These are phyloP conservation scores for Rhadina sibilatrix DNA, from an alignment of 2,113 vertebrate genomes.

Conservation along the genomic window DNA sequence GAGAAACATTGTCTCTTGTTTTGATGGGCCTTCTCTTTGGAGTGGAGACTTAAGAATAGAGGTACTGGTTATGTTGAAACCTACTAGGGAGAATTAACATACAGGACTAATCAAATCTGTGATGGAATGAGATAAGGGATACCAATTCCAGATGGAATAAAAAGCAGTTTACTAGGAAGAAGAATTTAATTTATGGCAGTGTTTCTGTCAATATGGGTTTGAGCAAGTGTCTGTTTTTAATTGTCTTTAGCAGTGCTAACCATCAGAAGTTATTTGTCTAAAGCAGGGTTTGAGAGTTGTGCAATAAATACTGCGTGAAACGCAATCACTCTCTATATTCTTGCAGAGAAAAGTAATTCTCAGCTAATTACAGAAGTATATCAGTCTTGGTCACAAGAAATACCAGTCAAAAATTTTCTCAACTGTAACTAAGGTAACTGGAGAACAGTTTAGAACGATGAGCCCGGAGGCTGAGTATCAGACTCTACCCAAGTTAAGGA, in stretches of 20 bases:
- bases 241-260: not conserved
- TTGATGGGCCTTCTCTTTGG: not conserved
- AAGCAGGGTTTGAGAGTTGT: not conserved
- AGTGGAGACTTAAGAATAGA: not conserved
- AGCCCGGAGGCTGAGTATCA: not conserved
- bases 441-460: not conserved
- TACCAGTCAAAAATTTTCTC: not conserved
- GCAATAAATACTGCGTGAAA: not conserved
- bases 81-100: not conserved
- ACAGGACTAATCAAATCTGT: not conserved
- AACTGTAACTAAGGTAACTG: not conserved
- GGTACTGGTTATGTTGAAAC: not conserved
- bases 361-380: not conserved
- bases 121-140: not conserved
- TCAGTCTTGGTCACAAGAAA: not conserved
- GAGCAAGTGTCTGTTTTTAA: not conserved
- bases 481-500: not conserved
- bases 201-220: not conserved
- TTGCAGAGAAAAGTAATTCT: not conserved
- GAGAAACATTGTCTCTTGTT: not conserved
- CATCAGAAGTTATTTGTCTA: not conserved
- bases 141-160: not conserved
- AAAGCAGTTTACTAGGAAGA: not conserved
- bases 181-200: not conserved
- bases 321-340: not conserved